A percentile compares a stretch with the other conserved stretches of the same genome.
phyloP scores from a whole-genome alignment of 1,140 invertebrate genomes.

The Centruroides sculpturatus region DNA sequence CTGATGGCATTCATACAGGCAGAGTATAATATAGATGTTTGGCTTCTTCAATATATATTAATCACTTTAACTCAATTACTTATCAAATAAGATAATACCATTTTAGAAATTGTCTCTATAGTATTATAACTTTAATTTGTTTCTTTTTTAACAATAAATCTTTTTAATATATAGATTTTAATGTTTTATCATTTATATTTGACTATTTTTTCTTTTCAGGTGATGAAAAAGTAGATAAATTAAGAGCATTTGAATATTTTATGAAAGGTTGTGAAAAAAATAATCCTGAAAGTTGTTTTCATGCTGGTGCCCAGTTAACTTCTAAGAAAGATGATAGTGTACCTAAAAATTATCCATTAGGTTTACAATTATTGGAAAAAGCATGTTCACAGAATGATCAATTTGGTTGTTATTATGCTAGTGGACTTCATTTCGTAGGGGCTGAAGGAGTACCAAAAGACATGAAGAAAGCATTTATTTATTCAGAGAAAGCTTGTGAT shows the following conservation, averaged over 20 bases:
- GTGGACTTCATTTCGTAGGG: slow-evolving; percentile 58
- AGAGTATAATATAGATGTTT: no score
- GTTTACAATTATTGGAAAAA: slow-evolving; percentile 49
- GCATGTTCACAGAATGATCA: slow-evolving; percentile 47
- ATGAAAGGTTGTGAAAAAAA: slow-evolving; percentile 57
- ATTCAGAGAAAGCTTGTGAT: slow-evolving; percentile 58
- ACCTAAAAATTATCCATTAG: slow-evolving; percentile 29
- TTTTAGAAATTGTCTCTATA: no score
- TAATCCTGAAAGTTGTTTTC: slow-evolving; percentile 51
- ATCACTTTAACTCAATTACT: no score
- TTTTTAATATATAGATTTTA: no score
- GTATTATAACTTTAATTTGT: no score
- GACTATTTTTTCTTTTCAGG: background rate
- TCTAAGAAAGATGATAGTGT: slow-evolving; percentile 13
- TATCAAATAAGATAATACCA: no score
- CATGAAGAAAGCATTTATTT: slow-evolving; percentile 55
- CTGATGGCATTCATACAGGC: no score
- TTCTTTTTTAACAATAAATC: no score
- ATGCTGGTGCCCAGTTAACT: slow-evolving; percentile 52
- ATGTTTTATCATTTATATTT: no score
- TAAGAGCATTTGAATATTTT: slow-evolving; percentile 48
- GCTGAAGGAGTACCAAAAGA: slow-evolving; percentile 48
- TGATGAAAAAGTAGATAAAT: background rate
- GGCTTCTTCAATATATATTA: no score
- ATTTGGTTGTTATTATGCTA: slow-evolving; percentile 63